Conservation (phyloP, 2,797 vertebrate species). For the Helarctos malayanus region DNA sequence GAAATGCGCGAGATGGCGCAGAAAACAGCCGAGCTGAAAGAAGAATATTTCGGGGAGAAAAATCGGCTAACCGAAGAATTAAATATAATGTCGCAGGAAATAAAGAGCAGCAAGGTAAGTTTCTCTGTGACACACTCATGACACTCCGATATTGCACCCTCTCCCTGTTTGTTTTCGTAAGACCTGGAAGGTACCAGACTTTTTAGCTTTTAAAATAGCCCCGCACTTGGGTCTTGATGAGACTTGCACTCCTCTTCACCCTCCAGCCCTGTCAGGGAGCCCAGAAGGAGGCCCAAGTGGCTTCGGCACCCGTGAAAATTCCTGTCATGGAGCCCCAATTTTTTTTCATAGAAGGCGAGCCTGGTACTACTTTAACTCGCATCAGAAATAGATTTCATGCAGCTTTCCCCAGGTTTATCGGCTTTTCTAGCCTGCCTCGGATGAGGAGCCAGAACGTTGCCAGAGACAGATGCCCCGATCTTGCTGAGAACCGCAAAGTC, state of each 20-base stretch:
- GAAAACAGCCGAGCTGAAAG: constrained; percentile 74
- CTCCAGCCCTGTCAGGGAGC: neutral
- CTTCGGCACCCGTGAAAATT: neutral
- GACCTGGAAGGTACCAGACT: neutral
- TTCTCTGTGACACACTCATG: neutral
- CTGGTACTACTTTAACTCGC: neutral
- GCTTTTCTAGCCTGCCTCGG: neutral
- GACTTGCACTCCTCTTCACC: neutral
- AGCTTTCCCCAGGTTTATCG: neutral
- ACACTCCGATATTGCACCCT: neutral
- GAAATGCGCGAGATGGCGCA: constrained; percentile 80
- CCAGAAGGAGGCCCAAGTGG: neutral
- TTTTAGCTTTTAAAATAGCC: neutral
- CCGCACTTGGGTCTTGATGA: neutral
- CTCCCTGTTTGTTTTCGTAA: neutral
- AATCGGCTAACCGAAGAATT: constrained; percentile 84
- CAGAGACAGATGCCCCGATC: neutral
- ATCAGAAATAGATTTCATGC: neutral
- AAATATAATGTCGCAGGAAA: constrained; percentile 74
- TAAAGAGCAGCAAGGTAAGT: constrained; percentile 86
- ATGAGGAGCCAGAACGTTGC: neutral
- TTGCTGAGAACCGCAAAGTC: neutral
- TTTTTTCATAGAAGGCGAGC: neutral
- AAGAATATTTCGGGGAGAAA: constrained; percentile 83
- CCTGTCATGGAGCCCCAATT: neutral